Evolutionary conservation across 2,113 vertebrate species (phyloP), one percentile per base, ranked within the genome.

Genomic region (Peromyscus leucopus): DNA sequence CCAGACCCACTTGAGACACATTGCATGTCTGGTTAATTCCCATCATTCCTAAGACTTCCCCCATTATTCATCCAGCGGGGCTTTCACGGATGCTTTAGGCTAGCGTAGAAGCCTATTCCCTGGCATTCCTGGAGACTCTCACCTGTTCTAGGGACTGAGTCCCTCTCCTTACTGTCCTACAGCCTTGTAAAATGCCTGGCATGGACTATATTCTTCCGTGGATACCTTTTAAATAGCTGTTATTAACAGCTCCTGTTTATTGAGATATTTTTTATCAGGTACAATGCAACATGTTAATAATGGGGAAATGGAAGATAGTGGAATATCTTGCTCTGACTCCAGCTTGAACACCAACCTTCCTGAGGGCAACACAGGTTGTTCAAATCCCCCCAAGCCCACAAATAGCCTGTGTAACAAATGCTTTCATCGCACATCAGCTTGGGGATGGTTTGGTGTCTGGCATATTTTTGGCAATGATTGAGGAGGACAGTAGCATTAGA

Each of bases 381-480:
- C 15, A 84, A 33, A 59, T 48, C 13, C 82, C 65, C 57, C 39
- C 39, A 61, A 83, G 65, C 51, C 83, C 26, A 39, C 69, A 95
- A 78, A 92, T 48, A 33, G 7, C 8, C 12, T 76, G 11, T 24
- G 10, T 33, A 71, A 79, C 59, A 88, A 71, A 84, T 86, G 79
- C 36, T 93, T 92, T 42, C 57, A 2, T 71, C 95, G 67, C 69
- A 28, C 24, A 36, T 17, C 6, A n/a, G 63, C 12, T 93, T 75
- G 72, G 17, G 46, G 36, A 76, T 95, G 92, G 7, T 95, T 96
- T 85, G 55, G 92, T 72, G 72, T 46, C 36, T 19, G 75, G 48
- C 63, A 17, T 92, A 80, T 57, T 84, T 97, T 92, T 74, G 84
- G 57, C 17, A 88, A 79, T 39, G 84, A 24, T 57, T 57, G 39